Conservation (phyloP, 1,140 invertebrate species). For the Pachypsylla venusta region DNA sequence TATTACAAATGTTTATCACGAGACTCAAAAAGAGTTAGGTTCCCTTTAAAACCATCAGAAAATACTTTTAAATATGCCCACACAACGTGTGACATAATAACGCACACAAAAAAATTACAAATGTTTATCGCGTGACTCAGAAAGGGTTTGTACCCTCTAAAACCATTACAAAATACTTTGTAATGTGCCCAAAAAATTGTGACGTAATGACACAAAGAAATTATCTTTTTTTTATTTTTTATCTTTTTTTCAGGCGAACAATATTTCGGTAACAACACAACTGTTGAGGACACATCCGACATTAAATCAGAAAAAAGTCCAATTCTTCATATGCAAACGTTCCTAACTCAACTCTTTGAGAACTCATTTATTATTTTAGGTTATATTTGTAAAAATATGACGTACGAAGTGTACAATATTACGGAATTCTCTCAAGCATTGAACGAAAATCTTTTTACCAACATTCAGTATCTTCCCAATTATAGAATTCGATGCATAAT, state of each 20-base stretch:
- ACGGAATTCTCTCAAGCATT: neutral
- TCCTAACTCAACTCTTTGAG: neutral
- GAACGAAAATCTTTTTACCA: neutral
- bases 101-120: too few relatives aligned
- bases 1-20: too few relatives aligned
- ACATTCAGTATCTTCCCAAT: neutral
- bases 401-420: neutral
- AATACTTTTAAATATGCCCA: too few relatives aligned
- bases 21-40: too few relatives aligned
- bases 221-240: too few relatives aligned
- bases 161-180: too few relatives aligned
- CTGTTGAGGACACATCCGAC: neutral
- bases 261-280: neutral
- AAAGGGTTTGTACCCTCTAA: too few relatives aligned
- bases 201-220: too few relatives aligned
- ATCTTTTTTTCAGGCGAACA: constrained; percentile 5
- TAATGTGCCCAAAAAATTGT: too few relatives aligned
- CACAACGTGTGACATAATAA: too few relatives aligned
- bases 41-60: too few relatives aligned
- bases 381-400: neutral
- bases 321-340: neutral
- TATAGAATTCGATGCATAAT: neutral
- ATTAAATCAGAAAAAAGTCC: neutral
- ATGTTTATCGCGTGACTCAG: too few relatives aligned
- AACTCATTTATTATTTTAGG: neutral